These are phyloP conservation scores for Pasiphila rectangulata DNA, from an alignment of 2,888 invertebrate species.

Conservation along the genomic window DNA sequence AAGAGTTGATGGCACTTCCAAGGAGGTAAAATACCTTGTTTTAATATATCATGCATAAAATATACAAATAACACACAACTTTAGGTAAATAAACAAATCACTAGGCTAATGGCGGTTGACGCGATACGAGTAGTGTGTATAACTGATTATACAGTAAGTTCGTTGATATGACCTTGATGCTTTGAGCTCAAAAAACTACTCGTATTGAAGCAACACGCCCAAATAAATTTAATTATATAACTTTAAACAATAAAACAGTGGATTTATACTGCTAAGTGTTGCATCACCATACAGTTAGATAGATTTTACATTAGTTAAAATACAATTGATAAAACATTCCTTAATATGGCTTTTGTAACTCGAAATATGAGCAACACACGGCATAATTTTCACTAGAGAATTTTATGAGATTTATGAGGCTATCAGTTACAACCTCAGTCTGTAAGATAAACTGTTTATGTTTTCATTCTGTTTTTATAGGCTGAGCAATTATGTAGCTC, in stretches of 20 bases:
- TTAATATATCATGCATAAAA: slow-evolving; percentile 37
- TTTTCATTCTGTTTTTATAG: no score
- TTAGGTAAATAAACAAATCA: slow-evolving; percentile 36
- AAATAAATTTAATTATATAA: slow-evolving; percentile 6
- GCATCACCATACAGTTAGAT: not conserved
- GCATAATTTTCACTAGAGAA: not conserved
- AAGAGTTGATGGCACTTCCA: not conserved
- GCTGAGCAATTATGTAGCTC: no score
- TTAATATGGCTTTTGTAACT: slow-evolving; percentile 14
- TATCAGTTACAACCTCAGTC: no score
- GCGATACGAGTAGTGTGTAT: not conserved
- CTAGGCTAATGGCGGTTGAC: slow-evolving; percentile 35
- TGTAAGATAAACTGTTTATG: no score
- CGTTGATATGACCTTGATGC: not conserved
- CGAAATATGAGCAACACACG: not conserved
- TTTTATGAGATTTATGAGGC: not conserved
- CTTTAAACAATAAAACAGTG: not conserved
- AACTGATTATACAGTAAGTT: not conserved
- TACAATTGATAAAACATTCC: slow-evolving; percentile 35
- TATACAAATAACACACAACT: slow-evolving; percentile 45
- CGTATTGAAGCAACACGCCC: slow-evolving; percentile 2
- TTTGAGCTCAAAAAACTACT: not conserved
- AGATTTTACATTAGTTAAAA: not conserved
- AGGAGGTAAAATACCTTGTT: slow-evolving; percentile 11
- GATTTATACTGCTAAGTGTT: not conserved